phyloP scores from a whole-genome alignment of 2,113 vertebrate genomes.

The Pluvialis apricaria region DNA sequence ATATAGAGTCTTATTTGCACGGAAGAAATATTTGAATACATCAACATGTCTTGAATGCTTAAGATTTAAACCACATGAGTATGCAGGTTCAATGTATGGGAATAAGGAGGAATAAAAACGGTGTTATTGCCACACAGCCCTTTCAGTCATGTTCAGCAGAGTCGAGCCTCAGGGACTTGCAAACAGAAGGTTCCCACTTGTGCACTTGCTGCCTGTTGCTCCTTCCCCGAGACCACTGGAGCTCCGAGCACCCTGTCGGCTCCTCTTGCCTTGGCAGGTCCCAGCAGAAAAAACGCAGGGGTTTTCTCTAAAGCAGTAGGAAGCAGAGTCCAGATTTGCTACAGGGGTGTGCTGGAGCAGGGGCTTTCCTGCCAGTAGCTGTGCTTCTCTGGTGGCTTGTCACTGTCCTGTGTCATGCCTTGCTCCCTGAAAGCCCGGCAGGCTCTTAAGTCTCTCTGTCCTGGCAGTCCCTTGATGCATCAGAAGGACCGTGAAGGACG shows the following conservation, averaged over 20 bases:
- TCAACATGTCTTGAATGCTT: not conserved
- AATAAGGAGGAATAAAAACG: not conserved
- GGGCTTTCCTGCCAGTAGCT: not conserved
- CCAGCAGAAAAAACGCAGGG: accelerated
- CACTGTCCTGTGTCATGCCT: not conserved
- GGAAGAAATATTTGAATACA: not conserved
- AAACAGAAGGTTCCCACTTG: not conserved
- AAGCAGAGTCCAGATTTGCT: not conserved
- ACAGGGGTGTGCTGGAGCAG: not conserved
- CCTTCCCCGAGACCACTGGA: accelerated
- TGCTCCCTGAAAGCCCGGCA: not conserved
- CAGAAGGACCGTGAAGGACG: not conserved
- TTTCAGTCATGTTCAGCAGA: not conserved
- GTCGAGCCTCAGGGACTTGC: accelerated
- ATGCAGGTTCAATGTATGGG: not conserved
- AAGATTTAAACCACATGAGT: not conserved
- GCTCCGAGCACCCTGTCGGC: accelerated
- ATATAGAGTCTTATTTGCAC: not conserved
- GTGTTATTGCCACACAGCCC: not conserved
- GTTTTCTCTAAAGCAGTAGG: not conserved
- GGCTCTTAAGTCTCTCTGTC: not conserved
- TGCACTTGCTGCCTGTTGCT: not conserved
- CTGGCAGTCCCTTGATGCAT: not conserved
- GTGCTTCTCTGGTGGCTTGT: not conserved
- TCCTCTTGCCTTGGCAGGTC: not conserved